These are phyloP conservation scores for Scomberomorus guttatus DNA, from an alignment of 2,797 vertebrate genomes.

Conservation along the genomic window DNA sequence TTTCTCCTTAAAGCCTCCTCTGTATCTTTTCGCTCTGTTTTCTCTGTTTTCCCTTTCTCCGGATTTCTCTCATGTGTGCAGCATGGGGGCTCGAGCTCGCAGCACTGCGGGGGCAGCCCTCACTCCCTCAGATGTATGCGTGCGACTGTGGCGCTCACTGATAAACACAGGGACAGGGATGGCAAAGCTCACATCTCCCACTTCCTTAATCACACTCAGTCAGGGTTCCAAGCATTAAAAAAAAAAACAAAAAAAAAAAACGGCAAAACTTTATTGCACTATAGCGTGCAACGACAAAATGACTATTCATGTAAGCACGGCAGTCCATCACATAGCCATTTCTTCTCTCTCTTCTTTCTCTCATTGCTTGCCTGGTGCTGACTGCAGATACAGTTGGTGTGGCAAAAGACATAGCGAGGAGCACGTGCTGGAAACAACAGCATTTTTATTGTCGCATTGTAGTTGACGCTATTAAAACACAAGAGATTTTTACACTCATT, in stretches of 20 bases:
- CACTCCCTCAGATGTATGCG: conserved; percentile 57
- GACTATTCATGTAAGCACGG: conserved; percentile 62
- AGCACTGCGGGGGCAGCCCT: conserved; percentile 65
- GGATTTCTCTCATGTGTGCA: conserved; percentile 53
- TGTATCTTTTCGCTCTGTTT: conserved; percentile 9
- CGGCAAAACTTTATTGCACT: conserved; percentile 63
- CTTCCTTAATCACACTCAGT: conserved; percentile 56
- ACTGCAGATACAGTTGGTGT: conserved; percentile 55
- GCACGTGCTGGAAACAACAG: conserved; percentile 33
- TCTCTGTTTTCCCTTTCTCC: conserved; percentile 34
- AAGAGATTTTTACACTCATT: conserved; percentile 37
- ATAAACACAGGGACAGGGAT: conserved; percentile 61
- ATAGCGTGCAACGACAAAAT: conserved; percentile 63
- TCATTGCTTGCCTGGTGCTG: conserved; percentile 55
- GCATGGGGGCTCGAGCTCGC: conserved; percentile 45
- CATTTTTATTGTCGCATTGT: conserved; percentile 36
- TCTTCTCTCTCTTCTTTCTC: conserved; percentile 41
- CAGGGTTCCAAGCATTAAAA: conserved; percentile 46
- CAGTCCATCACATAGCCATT: conserved; percentile 57
- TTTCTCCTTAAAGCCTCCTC: conserved; percentile 32
- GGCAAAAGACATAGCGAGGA: conserved; percentile 32
- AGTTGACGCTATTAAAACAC: conserved; percentile 21
- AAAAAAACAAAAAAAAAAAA: conserved; percentile 7
- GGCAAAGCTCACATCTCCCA: conserved; percentile 63
- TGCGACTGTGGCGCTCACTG: conserved; percentile 64